Base-by-base conservation (phyloP, 1,140 invertebrate species). In the Vanessa tameamea region DNA sequence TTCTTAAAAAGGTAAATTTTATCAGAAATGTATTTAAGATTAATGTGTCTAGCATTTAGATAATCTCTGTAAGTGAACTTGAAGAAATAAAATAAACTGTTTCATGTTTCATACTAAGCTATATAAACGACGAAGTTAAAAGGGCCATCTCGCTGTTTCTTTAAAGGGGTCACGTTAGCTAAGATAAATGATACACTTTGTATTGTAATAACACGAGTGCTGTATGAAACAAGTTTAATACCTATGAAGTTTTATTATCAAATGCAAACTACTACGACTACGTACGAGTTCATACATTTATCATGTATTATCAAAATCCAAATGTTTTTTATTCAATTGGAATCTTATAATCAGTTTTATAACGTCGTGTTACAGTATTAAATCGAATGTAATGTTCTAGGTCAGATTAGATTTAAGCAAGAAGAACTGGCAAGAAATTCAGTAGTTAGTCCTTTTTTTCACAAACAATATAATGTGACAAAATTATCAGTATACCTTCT, bases 81-180 rank as follows among this genome's bases (percentile, higher is more conserved):
- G 20, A 61, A 61, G 26, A 37, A 61, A 61, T 61, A 37, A 61
- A 69, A 69, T 69, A 69, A 69, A 69, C 43, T 20, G 43, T 23
- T 57, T 59, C 57, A 37, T 53, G 57, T 51, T 55, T 66, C 37
- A 55, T 64, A 51, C 65, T 68, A 73, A 73, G 65, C 65, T 64
- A 68, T 68, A 73, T 64, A 73, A 73, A 73, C 55, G 64, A 68
- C 61, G 66, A 48, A 31, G 55, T 73, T 68, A 67, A 73, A 73
- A 66, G 48, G 65, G 65, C 55, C 64, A 53, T 72, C 53, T 53
- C 57, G 65, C 16, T 47, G 43, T 68, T 63, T 50, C 55, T 67
- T 73, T 68, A 73, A 73, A 47, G 72, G 61, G 72, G 65, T 73
- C 65, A 64, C 65, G 65, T 73, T 68, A 73, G 65, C 65, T 53